These are phyloP conservation scores for Nebria ingens DNA, from an alignment of 1,140 invertebrate species.

Conservation along the genomic window DNA sequence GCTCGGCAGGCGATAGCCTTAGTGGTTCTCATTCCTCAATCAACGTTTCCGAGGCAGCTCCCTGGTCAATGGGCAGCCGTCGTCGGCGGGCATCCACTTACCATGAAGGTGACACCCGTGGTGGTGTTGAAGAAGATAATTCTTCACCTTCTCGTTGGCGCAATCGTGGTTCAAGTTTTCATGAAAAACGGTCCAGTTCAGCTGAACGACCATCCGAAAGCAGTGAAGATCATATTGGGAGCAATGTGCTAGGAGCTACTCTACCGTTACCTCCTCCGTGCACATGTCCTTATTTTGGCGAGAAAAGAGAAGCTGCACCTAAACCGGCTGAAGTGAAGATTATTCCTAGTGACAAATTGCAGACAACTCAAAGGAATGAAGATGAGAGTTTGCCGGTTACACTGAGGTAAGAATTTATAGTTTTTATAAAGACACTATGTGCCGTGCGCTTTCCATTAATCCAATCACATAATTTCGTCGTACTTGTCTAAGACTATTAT, in stretches of 20 bases:
- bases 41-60: conserved; percentile 17
- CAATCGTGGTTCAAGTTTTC: conserved; percentile 40
- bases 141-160: conserved; percentile 29
- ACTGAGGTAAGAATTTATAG: background rate
- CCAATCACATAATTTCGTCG: too few species aligned
- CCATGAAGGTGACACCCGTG: conserved; percentile 35
- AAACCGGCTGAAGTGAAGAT: conserved; percentile 43
- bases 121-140: conserved; percentile 21
- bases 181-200: conserved; percentile 28
- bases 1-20: conserved; percentile 27
- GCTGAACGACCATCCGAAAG: background rate
- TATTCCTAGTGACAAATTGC: conserved; percentile 35
- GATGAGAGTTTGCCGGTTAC: conserved; percentile 10
- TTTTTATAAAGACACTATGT: too few species aligned
- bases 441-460: too few species aligned
- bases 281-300: conserved; percentile 67
- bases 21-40: conserved; percentile 23
- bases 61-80: conserved; percentile 18
- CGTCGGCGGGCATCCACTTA: conserved; percentile 42
- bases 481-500: too few species aligned
- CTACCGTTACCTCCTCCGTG: conserved; percentile 56
- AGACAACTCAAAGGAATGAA: conserved; percentile 14
- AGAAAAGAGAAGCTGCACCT: conserved; percentile 37
- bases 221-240: background rate
- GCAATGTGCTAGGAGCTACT: background rate